These are phyloP conservation scores for Vidua macroura DNA, from an alignment of 2,113 vertebrate species.

Conservation along the genomic window DNA sequence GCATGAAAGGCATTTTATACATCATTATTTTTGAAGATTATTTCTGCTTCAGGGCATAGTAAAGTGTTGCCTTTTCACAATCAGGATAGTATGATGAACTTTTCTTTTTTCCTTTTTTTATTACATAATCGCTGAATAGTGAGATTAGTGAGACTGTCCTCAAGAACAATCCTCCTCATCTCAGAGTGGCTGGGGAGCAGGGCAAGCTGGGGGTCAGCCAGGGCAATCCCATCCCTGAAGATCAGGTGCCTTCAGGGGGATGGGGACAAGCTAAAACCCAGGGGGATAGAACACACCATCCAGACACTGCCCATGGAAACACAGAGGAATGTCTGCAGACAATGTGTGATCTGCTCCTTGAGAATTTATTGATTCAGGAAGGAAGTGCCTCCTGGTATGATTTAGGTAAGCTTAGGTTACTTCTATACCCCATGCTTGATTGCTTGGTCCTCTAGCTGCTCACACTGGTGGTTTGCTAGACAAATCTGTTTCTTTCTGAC, in stretches of 20 bases:
- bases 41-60: not conserved
- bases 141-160: not conserved
- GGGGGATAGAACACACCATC: not conserved
- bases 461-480: not conserved
- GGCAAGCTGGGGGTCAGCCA: not conserved
- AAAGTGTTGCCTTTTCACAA: not conserved
- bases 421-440: not conserved
- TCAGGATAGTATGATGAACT: not conserved
- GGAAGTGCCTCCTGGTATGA: not conserved
- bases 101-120: not conserved
- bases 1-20: not conserved
- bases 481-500: not conserved
- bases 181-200: not conserved
- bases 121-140: not conserved
- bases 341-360: not conserved
- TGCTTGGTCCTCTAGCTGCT: not conserved
- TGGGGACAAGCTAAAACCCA: rapidly evolving
- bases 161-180: not conserved
- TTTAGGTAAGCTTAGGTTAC: not conserved
- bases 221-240: not conserved
- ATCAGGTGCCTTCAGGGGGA: not conserved
- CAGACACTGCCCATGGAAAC: rapidly evolving
- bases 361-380: not conserved
- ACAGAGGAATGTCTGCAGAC: not conserved
- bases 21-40: not conserved